Evolutionary conservation across 2,888 invertebrate genomes (phyloP), one percentile per base, ranked within the genome.

Genomic region (Dioctria linearis): DNA sequence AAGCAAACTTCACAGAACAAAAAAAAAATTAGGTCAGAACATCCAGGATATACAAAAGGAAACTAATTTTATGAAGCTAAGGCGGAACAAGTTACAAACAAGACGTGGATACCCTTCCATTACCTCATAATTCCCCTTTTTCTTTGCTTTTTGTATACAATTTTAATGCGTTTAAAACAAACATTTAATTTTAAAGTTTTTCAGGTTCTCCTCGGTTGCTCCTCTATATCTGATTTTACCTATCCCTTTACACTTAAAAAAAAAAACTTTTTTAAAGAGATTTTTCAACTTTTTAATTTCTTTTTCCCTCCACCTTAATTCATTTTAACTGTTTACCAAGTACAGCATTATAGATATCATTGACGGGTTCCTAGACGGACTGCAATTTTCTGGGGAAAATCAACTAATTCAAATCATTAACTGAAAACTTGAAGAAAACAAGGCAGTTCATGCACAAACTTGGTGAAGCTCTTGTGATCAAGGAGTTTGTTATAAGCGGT

Each of bases 281-380:
- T 73, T 73, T 73, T 73, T 40, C 73, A 73, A 73, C 73, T 73
- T 73, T 73, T 73, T 73, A 73, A 73, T 73, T 73, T 73, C 73
- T 73, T 73, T 73, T 73, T n/a, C 57, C 73, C 37, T 40, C 59
- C 13, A 57, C 42, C 73, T 57, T 73, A 73, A 73, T 73, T 73
- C 57, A 73, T 73, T 73, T 73, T 73, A 57, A 57, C 73, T 73
- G 73, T 51, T 57, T 73, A 73, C 73, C 57, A 73, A 73, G 73
- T 73, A 57, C 57, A 73, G 40, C 8, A 40, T 42, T 57, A 40
- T 8, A 69, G 57, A 59, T 59, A 73, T 73, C 43, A 57, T 9
- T 42, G 51, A 40, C 42, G 73, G 57, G 39, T 54, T 73, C 57
- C 40, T 54, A 73, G 73, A 57, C 57, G 54, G 73, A 42, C 54